These are phyloP conservation scores for Ellobius talpinus DNA, from an alignment of 2,113 vertebrate species.

Conservation along the genomic window DNA sequence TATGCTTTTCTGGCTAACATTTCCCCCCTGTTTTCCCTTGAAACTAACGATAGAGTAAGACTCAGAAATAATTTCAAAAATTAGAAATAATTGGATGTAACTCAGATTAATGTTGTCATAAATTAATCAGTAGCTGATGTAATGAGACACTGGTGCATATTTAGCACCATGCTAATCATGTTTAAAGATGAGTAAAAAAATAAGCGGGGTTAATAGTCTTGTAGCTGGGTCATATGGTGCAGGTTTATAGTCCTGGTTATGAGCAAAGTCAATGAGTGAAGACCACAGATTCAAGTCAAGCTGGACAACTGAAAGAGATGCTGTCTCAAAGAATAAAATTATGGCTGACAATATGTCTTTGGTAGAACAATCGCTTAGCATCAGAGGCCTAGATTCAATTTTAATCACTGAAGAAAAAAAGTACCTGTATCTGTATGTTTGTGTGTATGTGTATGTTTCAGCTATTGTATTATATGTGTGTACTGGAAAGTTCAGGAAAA, in stretches of 20 bases:
- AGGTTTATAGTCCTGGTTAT: not conserved
- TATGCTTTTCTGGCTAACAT: not conserved
- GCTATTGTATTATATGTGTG: not conserved
- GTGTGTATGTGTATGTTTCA: not conserved
- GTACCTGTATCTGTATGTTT: not conserved
- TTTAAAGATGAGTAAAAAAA: constrained; percentile 26
- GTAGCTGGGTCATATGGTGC: not conserved
- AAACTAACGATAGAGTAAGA: not conserved
- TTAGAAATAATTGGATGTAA: constrained; percentile 11
- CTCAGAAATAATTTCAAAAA: constrained; percentile 22
- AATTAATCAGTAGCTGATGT: not conserved
- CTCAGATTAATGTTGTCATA: not conserved
- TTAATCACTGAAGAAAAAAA: not conserved
- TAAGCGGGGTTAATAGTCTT: not conserved
- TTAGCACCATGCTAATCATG: not conserved
- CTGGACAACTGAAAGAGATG: not conserved
- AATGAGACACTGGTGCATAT: not conserved
- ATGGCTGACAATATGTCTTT: not conserved
- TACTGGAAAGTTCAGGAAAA: not conserved
- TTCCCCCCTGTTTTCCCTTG: not conserved
- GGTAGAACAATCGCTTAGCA: not conserved
- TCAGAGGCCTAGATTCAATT: not conserved
- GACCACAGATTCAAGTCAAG: not conserved
- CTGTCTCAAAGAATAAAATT: not conserved
- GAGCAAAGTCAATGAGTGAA: not conserved